Conservation (phyloP, 2,888 invertebrate species). For the Metallyticus violacea region DNA sequence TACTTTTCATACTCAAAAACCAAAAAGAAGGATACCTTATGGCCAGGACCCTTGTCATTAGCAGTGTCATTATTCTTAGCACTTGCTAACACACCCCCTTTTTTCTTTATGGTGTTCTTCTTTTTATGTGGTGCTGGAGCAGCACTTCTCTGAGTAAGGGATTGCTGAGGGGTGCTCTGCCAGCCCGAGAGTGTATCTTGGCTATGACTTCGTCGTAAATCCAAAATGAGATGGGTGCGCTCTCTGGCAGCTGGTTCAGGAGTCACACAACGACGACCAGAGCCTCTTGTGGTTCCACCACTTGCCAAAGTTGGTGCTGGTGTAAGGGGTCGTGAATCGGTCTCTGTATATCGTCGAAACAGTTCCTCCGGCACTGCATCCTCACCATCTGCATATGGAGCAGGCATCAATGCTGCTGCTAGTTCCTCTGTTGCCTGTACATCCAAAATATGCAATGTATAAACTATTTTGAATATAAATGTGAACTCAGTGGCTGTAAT, state of each 20-base stretch:
- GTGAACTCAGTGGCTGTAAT: too few species aligned
- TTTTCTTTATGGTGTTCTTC: background rate
- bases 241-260: constrained; percentile 62
- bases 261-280: constrained; percentile 57
- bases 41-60: background rate
- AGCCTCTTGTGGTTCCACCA: constrained; percentile 39
- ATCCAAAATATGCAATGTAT: too few species aligned
- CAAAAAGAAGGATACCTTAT: too few species aligned
- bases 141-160: background rate
- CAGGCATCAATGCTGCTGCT: constrained; percentile 42
- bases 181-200: constrained; percentile 53
- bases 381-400: constrained; percentile 47
- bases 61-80: background rate
- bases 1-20: too few species aligned
- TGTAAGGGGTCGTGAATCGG: constrained; percentile 77
- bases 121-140: background rate
- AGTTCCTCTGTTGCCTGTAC: background rate
- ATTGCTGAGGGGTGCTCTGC: constrained; percentile 37
- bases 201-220: constrained; percentile 65
- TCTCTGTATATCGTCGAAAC: constrained; percentile 76
- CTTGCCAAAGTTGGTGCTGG: constrained; percentile 76
- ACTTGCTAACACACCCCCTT: background rate
- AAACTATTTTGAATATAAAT: too few species aligned
- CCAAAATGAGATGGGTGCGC: constrained; percentile 68
- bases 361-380: constrained; percentile 73